Conservation (phyloP, 2,113 vertebrate species). For the Epinephelus cyanopodus region DNA sequence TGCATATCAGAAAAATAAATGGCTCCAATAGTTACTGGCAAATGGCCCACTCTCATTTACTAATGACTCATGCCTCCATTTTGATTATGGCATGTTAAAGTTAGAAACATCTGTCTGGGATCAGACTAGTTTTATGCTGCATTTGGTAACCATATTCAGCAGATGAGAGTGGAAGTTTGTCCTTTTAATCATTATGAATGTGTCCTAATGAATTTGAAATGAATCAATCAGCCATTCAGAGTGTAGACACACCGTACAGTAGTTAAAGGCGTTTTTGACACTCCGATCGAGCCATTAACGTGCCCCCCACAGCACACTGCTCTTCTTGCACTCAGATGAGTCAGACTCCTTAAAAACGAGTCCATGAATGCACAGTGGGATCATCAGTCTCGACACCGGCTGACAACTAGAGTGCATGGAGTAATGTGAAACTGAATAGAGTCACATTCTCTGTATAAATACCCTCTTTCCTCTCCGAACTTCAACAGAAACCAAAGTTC, state of each 20-base stretch:
- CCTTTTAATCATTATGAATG: conserved; percentile 62
- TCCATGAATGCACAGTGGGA: conserved; percentile 39
- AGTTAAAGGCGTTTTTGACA: conserved; percentile 58
- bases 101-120: conserved; percentile 30
- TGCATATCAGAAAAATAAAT: conserved; percentile 43
- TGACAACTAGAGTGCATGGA: conserved; percentile 41
- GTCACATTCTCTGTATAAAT: conserved; percentile 1
- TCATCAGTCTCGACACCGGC: conserved; percentile 54
- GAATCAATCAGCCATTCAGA: conserved; percentile 55
- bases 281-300: conserved; percentile 49
- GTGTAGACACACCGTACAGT: conserved; percentile 14
- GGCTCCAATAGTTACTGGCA: conserved; percentile 38
- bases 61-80: conserved; percentile 47
- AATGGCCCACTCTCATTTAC: conserved; percentile 41
- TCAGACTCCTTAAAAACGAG: conserved; percentile 62
- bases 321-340: conserved; percentile 57
- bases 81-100: conserved; percentile 26
- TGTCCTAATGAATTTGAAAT: conserved; percentile 64
- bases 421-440: conserved; percentile 24
- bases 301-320: conserved; percentile 23
- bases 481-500: conserved; percentile 93
- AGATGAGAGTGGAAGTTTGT: not conserved
- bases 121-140: not conserved
- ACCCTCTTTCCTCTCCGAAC: conserved; percentile 14
- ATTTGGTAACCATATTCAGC: conserved; percentile 14